Conservation (phyloP, 2,113 vertebrate genomes). For the Theristicus caerulescens region DNA sequence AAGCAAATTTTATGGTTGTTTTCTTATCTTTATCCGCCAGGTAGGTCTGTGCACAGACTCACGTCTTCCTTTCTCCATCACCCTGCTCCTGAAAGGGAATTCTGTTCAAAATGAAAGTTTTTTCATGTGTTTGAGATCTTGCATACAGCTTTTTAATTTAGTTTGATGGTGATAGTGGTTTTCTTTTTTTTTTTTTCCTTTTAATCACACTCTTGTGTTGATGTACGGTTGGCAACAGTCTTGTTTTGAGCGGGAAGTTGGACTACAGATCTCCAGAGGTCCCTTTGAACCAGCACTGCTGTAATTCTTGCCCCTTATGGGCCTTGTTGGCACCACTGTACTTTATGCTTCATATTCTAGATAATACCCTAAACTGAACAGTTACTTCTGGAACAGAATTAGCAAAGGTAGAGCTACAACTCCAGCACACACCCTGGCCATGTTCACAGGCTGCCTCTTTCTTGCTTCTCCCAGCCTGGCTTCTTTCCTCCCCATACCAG, state of each 20-base stretch:
- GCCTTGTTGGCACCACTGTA: background rate
- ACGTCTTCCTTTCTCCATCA: background rate
- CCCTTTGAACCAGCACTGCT: background rate
- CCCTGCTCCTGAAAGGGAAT: background rate
- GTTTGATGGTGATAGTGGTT: background rate
- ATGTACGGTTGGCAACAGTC: background rate
- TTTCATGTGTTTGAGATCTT: background rate
- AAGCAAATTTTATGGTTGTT: background rate
- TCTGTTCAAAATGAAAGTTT: background rate
- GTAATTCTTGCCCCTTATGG: background rate
- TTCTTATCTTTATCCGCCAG: background rate
- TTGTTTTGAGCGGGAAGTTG: background rate
- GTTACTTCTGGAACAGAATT: background rate
- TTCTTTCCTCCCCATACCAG: background rate
- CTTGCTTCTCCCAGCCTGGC: background rate
- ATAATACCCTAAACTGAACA: background rate
- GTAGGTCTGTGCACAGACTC: background rate
- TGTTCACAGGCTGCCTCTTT: background rate
- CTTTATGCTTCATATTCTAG: fast-evolving
- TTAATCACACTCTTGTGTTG: background rate
- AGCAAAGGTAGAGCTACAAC: background rate
- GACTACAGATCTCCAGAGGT: background rate
- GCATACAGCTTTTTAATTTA: background rate
- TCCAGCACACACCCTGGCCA: background rate
- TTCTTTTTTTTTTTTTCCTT: background rate